phyloP scores from a whole-genome alignment of 2,113 vertebrate species.

The Craseonycteris thonglongyai region DNA sequence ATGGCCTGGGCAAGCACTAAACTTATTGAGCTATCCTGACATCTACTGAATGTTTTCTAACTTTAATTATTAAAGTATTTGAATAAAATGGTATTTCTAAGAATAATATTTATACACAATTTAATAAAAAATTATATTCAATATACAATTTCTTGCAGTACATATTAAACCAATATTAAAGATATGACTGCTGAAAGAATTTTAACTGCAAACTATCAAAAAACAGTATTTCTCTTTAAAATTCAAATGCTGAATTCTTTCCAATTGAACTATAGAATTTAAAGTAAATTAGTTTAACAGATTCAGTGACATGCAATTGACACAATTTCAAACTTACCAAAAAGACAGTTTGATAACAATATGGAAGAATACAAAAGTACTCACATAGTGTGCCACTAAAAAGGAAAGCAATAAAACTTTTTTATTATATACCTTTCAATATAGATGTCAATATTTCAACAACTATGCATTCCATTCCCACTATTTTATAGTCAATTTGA shows the following conservation, averaged over 20 bases:
- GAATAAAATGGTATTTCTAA: neutral
- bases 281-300: constrained; percentile 11
- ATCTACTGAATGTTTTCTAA: neutral
- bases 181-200: neutral
- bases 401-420: constrained; percentile 53
- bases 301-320: neutral
- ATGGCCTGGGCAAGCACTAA: too few species aligned
- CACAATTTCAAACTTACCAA: neutral
- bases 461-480: constrained; percentile 51
- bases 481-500: constrained; percentile 65
- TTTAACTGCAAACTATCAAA: neutral
- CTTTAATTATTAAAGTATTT: neutral
- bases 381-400: neutral
- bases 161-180: neutral
- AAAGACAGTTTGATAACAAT: constrained; percentile 30
- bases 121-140: neutral
- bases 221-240: neutral
- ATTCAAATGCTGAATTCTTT: neutral
- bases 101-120: neutral
- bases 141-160: neutral
- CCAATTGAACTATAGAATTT: neutral
- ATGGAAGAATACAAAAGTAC: neutral
- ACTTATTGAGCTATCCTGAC: too few species aligned
- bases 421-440: constrained; percentile 49
- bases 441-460: constrained; percentile 64